These are phyloP conservation scores for Oryzias dopingdopingensis DNA, from an alignment of 2,797 vertebrate species.

Conservation along the genomic window DNA sequence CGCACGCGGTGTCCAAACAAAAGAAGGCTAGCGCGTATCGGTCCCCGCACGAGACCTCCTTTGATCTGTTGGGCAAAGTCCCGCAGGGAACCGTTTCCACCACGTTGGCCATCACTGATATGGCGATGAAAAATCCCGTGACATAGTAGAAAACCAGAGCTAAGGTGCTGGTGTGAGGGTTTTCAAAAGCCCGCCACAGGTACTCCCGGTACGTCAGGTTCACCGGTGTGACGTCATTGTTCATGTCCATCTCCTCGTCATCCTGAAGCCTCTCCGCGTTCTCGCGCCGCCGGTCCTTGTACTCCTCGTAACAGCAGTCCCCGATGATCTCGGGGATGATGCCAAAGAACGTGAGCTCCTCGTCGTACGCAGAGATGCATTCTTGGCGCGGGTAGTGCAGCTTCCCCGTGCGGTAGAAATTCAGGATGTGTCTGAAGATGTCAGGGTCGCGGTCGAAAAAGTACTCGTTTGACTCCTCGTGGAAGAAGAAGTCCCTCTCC, in stretches of 20 bases:
- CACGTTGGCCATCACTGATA: constrained; percentile 94
- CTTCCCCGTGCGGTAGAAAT: constrained; percentile 94
- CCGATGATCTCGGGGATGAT: constrained; percentile 94
- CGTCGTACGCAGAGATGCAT: constrained; percentile 93
- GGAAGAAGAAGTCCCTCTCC: constrained; percentile 93
- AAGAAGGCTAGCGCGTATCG: constrained; percentile 94
- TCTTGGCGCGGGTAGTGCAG: constrained; percentile 95
- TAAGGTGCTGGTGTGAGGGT: constrained; percentile 93
- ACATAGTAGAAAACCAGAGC: constrained; percentile 96
- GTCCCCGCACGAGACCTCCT: constrained; percentile 89
- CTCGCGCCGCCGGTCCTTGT: constrained; percentile 92
- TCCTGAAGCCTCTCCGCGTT: constrained; percentile 90
- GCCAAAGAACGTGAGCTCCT: constrained; percentile 93
- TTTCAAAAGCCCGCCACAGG: constrained; percentile 96
- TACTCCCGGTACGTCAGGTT: constrained; percentile 86
- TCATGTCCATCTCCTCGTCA: constrained; percentile 85
- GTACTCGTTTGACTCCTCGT: constrained; percentile 92
- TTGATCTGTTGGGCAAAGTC: constrained; percentile 80
- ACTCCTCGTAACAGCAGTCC: constrained; percentile 96
- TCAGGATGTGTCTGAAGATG: constrained; percentile 92
- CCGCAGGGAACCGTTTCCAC: constrained; percentile 93
- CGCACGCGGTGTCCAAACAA: constrained; percentile 93
- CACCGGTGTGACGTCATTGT: constrained; percentile 80
- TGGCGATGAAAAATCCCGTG: constrained; percentile 94
- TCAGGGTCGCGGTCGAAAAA: constrained; percentile 98